These are phyloP conservation scores for Neuroscelio doddi DNA, from an alignment of 2,888 invertebrate genomes.

Conservation along the genomic window DNA sequence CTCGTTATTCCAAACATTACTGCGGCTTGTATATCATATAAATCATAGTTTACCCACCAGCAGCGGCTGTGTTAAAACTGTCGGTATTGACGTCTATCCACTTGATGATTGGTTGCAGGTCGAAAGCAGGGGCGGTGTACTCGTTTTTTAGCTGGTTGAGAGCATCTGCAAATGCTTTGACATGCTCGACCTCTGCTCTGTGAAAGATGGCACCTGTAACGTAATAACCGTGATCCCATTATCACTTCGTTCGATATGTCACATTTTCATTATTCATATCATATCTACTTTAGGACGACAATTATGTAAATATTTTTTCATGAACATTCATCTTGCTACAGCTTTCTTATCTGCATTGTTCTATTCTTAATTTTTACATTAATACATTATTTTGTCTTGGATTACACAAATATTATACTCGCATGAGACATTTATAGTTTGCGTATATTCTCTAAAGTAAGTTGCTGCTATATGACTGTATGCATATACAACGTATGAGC, in stretches of 20 bases:
- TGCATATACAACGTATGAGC: background rate
- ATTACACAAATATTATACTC: too few species aligned
- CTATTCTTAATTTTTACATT: too few species aligned
- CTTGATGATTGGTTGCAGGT: slow-evolving; percentile 50
- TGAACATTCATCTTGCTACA: too few species aligned
- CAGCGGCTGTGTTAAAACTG: slow-evolving; percentile 59
- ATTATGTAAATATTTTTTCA: too few species aligned
- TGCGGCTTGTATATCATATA: slow-evolving; percentile 3
- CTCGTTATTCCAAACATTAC: slow-evolving; percentile 6
- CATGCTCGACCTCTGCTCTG: slow-evolving; percentile 55
- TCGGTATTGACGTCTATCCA: slow-evolving; percentile 58
- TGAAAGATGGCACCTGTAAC: slow-evolving; percentile 64
- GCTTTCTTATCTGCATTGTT: too few species aligned
- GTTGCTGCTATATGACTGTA: background rate
- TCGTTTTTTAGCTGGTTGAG: slow-evolving; percentile 51
- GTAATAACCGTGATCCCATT: slow-evolving; percentile 7
- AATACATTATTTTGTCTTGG: too few species aligned
- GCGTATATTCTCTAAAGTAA: background rate
- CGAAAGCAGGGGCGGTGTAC: slow-evolving; percentile 55
- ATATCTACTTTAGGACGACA: too few species aligned
- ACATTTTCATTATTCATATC: slow-evolving; percentile 8
- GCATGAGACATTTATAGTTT: too few species aligned
- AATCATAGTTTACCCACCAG: slow-evolving; percentile 43
- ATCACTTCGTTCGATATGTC: background rate
- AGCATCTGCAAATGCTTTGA: slow-evolving; percentile 55